Conservation (phyloP, 2,888 invertebrate species). For the Timandra comae region DNA sequence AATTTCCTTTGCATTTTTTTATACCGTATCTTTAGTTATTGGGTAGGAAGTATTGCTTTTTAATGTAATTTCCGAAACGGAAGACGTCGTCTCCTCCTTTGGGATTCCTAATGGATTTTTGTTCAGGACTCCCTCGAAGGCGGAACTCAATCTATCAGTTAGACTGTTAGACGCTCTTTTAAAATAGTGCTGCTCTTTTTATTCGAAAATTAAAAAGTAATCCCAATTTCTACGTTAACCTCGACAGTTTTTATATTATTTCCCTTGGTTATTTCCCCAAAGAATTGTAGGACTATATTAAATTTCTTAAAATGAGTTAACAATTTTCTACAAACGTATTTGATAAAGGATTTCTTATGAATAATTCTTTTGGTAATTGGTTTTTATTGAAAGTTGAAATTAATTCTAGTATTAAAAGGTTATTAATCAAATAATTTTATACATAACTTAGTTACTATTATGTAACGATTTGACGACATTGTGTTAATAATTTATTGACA, state of each 20-base stretch:
- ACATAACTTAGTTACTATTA: too few species aligned
- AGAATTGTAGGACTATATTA: neutral
- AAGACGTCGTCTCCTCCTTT: slow-evolving; percentile 43
- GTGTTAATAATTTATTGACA: too few species aligned
- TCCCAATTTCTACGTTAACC: neutral
- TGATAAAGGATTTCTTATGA: too few species aligned
- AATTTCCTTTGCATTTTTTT: slow-evolving; percentile 36
- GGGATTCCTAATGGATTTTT: slow-evolving; percentile 67
- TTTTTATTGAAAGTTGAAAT: too few species aligned
- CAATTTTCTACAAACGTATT: too few species aligned
- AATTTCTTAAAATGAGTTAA: slow-evolving; percentile 2
- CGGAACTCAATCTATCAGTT: slow-evolving; percentile 43
- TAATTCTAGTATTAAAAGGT: too few species aligned
- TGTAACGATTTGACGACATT: too few species aligned
- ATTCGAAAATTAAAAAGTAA: neutral
- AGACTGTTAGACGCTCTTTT: slow-evolving; percentile 28
- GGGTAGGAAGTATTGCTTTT: slow-evolving; percentile 64
- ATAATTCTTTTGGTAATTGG: too few species aligned
- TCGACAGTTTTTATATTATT: neutral
- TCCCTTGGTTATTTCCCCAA: too few species aligned
- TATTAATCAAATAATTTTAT: too few species aligned
- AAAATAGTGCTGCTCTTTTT: slow-evolving; percentile 21
- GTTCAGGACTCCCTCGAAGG: slow-evolving; percentile 44
- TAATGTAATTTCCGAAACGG: slow-evolving; percentile 73
- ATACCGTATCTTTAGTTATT: slow-evolving; percentile 48